Evolutionary conservation across 2,888 invertebrate genomes (phyloP).

Genomic region (Callosobruchus maculatus): DNA sequence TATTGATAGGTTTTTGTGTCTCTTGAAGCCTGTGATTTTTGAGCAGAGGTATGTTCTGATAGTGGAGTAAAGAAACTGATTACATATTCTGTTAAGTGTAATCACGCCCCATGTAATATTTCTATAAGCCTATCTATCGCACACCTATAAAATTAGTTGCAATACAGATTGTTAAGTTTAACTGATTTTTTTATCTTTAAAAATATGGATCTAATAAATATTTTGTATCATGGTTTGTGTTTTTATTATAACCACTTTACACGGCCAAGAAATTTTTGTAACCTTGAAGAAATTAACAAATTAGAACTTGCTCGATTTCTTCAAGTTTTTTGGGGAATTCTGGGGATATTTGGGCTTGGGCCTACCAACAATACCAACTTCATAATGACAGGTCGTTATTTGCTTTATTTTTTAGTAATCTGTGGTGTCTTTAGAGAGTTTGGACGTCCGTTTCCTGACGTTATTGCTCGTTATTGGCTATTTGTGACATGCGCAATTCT

Average conservation of each 20-base stretch:
- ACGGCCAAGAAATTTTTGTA: too few species aligned
- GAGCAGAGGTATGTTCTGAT: not conserved
- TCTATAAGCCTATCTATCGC: constrained; percentile 45
- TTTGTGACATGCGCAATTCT: too few species aligned
- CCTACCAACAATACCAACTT: too few species aligned
- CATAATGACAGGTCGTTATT: too few species aligned
- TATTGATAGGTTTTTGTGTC: not conserved
- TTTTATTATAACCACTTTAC: constrained; percentile 1
- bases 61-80: not conserved
- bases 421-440: too few species aligned
- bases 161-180: constrained; percentile 42
- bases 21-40: not conserved
- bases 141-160: constrained; percentile 42
- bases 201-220: constrained; percentile 46
- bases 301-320: too few species aligned
- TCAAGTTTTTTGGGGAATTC: too few species aligned
- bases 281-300: too few species aligned
- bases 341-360: too few species aligned
- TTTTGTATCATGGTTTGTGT: constrained; percentile 42
- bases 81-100: constrained; percentile 1
- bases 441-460: too few species aligned
- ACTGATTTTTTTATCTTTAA: constrained; percentile 45
- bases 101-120: constrained; percentile 23
- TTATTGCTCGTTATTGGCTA: too few species aligned
- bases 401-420: too few species aligned